Conservation (phyloP, 2,113 vertebrate species). For the Indri indri region DNA sequence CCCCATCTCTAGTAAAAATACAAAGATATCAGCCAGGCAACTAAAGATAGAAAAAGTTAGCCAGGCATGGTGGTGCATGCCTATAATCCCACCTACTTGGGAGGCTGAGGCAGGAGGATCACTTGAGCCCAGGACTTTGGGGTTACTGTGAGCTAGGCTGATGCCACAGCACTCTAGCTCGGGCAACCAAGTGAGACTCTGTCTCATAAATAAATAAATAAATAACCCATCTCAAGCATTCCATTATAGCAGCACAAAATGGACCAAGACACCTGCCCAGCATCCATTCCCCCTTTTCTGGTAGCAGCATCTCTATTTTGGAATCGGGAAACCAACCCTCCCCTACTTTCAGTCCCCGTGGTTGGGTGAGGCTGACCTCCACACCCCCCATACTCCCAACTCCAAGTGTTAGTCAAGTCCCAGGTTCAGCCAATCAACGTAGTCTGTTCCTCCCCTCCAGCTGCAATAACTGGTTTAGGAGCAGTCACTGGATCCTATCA, state of each 20-base stretch:
- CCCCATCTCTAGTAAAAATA: no score
- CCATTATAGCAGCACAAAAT: not conserved
- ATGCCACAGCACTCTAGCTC: no score
- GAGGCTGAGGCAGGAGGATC: no score
- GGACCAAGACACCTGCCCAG: not conserved
- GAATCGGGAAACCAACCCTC: not conserved
- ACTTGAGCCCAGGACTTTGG: no score
- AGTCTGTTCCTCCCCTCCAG: not conserved
- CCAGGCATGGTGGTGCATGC: no score
- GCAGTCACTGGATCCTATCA: not conserved
- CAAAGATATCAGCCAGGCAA: no score
- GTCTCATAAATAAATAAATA: not conserved
- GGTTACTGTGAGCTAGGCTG: no score
- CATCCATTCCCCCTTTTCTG: not conserved
- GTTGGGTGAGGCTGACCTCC: not conserved
- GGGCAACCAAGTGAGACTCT: no score
- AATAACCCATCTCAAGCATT: not conserved
- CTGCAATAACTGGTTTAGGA: not conserved
- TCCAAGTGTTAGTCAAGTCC: not conserved
- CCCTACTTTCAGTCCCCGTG: not conserved
- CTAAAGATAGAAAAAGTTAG: no score
- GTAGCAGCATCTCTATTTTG: not conserved
- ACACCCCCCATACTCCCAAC: not conserved
- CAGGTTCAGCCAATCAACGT: not conserved
- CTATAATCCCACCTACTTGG: no score